Evolutionary conservation across 1,140 invertebrate genomes (phyloP).

Genomic region (Lordiphosa clarofinis): DNA sequence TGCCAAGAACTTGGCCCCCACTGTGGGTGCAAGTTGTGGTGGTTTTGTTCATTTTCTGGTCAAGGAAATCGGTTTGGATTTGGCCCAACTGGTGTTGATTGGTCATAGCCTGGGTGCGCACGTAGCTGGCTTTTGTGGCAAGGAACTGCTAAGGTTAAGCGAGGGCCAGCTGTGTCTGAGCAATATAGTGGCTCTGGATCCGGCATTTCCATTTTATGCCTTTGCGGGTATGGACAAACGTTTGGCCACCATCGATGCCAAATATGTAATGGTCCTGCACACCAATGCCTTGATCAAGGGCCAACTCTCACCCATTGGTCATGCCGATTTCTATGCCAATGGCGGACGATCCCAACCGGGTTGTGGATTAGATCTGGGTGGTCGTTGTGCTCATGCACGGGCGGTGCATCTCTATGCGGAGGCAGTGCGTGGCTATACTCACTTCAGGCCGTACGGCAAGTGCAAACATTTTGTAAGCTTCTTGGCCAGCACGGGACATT

Average conservation of each 20-base stretch:
- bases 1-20: slow-evolving; percentile 69
- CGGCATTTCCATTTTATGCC: slow-evolving; percentile 36
- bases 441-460: slow-evolving; percentile 18
- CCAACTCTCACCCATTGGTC: slow-evolving; percentile 80
- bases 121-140: slow-evolving; percentile 73
- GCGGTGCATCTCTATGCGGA: slow-evolving; percentile 76
- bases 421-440: slow-evolving; percentile 38
- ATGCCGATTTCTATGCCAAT: slow-evolving; percentile 83
- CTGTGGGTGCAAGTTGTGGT: slow-evolving; percentile 21
- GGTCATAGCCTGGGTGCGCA: slow-evolving; percentile 78
- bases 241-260: slow-evolving; percentile 81
- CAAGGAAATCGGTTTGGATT: slow-evolving; percentile 17
- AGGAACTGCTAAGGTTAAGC: slow-evolving; percentile 27
- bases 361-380: slow-evolving; percentile 67
- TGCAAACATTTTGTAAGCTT: slow-evolving; percentile 20
- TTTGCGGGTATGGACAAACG: slow-evolving; percentile 44
- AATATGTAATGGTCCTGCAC: slow-evolving; percentile 85
- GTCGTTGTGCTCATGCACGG: slow-evolving; percentile 77
- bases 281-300: slow-evolving; percentile 82
- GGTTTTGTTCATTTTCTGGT: slow-evolving; percentile 38
- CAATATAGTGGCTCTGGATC: slow-evolving; percentile 79
- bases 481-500: background rate
- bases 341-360: slow-evolving; percentile 80
- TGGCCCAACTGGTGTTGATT: slow-evolving; percentile 27
- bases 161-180: slow-evolving; percentile 35